phyloP scores from a whole-genome alignment of 1,140 invertebrate species.

The Dryas iulia region DNA sequence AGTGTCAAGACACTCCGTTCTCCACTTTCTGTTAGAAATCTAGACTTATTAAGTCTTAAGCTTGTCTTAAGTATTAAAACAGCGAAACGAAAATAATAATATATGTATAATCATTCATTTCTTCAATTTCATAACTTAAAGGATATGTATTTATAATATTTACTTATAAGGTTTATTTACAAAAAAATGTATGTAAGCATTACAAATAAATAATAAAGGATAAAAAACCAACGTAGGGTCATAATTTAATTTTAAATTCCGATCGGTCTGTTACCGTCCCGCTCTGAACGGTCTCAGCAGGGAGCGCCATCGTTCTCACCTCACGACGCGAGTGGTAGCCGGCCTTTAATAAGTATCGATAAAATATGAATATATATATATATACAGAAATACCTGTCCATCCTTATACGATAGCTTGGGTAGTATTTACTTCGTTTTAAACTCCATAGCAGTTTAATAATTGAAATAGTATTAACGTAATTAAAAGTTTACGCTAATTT shows the following conservation, averaged over 20 bases:
- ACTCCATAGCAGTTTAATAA: slow-evolving; percentile 12
- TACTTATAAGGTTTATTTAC: not conserved
- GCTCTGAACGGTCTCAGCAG: slow-evolving; percentile 68
- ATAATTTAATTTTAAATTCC: slow-evolving; percentile 78
- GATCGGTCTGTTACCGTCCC: slow-evolving; percentile 70
- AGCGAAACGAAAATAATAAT: no score
- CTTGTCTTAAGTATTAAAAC: no score
- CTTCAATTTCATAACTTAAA: no score
- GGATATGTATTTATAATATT: not conserved
- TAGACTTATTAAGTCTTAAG: no score
- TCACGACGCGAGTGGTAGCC: slow-evolving; percentile 78
- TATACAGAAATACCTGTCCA: slow-evolving; percentile 75
- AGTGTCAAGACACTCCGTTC: no score
- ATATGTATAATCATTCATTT: no score
- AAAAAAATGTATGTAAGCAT: slow-evolving; percentile 4
- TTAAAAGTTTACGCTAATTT: slow-evolving; percentile 32
- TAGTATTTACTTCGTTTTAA: not conserved
- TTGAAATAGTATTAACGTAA: slow-evolving; percentile 1
- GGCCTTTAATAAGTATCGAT: slow-evolving; percentile 79
- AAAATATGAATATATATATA: slow-evolving; percentile 79
- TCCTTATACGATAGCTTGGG: slow-evolving; percentile 29
- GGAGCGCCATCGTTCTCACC: slow-evolving; percentile 78
- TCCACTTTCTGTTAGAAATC: no score
- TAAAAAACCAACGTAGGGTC: slow-evolving; percentile 67
- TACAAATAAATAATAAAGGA: slow-evolving; percentile 48